Conservation (phyloP, 2,797 vertebrate genomes). For the Hafferia zeledoni region DNA sequence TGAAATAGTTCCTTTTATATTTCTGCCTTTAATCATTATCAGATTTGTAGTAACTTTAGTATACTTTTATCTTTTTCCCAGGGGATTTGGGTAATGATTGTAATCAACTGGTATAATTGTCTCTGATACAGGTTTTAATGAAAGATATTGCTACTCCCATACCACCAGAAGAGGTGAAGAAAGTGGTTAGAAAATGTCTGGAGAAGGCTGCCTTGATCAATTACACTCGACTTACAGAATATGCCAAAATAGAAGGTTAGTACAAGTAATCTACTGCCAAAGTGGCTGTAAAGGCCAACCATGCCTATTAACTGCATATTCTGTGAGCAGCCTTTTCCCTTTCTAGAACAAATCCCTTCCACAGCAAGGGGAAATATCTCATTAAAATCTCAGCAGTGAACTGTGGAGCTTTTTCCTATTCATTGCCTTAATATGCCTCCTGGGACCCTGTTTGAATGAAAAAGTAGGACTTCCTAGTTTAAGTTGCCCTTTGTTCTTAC, state of each 20-base stretch:
- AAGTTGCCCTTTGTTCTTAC: constrained; percentile 80
- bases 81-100: not conserved
- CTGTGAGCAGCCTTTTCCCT: constrained; percentile 71
- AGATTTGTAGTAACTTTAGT: not conserved
- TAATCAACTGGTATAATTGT: constrained; percentile 39
- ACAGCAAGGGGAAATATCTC: constrained; percentile 82
- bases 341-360: constrained; percentile 75
- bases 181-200: constrained; percentile 90
- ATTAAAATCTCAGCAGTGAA: constrained; percentile 87
- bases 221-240: constrained; percentile 94
- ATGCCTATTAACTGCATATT: constrained; percentile 78
- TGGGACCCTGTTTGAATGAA: constrained; percentile 79
- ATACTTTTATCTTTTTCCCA: not conserved
- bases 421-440: constrained; percentile 86
- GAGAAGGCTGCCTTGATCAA: constrained; percentile 94
- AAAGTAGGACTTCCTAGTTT: constrained; percentile 74
- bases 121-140: constrained; percentile 89
- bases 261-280: constrained; percentile 69
- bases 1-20: not conserved
- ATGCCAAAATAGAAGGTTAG: constrained; percentile 93
- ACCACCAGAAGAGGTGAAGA: constrained; percentile 92
- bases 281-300: constrained; percentile 74
- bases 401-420: constrained; percentile 83
- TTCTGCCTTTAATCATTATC: not conserved
- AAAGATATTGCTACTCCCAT: constrained; percentile 95